These are phyloP conservation scores for Ascidia mentula DNA, from an alignment of 23 tunicate species.

Conservation along the genomic window DNA sequence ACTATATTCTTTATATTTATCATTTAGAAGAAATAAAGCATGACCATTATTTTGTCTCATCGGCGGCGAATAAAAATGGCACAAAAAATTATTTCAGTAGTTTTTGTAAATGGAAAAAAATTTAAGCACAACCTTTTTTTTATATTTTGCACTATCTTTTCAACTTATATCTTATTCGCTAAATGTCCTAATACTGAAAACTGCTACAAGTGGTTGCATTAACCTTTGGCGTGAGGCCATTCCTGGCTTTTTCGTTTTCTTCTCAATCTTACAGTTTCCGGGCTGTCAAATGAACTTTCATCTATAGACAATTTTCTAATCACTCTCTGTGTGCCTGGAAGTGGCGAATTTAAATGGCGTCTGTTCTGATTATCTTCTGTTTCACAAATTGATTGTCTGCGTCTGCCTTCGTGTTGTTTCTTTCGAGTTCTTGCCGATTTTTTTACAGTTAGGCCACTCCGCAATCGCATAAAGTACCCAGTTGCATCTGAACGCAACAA, in stretches of 20 bases:
- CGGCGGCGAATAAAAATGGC: too few species aligned
- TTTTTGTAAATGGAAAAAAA: too few species aligned
- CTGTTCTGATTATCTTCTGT: not conserved
- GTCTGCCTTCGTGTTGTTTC: not conserved
- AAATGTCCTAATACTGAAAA: too few species aligned
- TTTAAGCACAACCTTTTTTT: too few species aligned
- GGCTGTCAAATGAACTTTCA: not conserved
- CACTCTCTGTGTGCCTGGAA: not conserved
- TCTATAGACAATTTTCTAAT: not conserved
- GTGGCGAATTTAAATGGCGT: not conserved
- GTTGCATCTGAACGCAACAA: not conserved
- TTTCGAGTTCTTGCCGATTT: not conserved
- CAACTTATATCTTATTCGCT: too few species aligned
- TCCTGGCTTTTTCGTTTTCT: not conserved
- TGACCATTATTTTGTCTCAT: too few species aligned
- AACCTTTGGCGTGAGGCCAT: slow-evolving; percentile 2
- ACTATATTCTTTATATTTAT: too few species aligned
- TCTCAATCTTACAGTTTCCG: not conserved
- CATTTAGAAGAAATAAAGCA: too few species aligned
- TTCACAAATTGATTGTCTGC: not conserved
- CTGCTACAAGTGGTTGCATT: too few species aligned
- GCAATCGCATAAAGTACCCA: not conserved
- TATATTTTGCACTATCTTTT: too few species aligned
- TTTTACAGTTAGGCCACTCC: not conserved
- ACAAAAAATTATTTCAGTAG: too few species aligned